Evolutionary conservation across 2,888 invertebrate genomes (phyloP).

Genomic region (Ormyrus thymus): DNA sequence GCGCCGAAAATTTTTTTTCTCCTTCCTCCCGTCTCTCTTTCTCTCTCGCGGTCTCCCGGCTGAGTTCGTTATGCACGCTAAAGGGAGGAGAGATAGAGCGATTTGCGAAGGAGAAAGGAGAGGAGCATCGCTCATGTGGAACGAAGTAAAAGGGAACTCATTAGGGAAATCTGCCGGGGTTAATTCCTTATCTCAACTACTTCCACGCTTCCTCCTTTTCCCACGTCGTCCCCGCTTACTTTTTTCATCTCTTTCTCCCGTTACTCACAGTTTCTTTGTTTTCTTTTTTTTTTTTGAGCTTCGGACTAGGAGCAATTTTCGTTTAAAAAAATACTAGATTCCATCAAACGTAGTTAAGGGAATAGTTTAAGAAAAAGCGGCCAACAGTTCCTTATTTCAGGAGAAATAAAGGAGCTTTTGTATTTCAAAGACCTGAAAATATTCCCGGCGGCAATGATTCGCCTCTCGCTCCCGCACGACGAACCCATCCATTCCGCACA

Average conservation of each 20-base stretch:
- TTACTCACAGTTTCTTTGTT: constrained; percentile 9
- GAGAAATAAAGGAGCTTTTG: no score
- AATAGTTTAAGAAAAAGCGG: no score
- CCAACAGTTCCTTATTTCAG: no score
- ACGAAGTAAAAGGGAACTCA: constrained; percentile 63
- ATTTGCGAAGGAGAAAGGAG: constrained; percentile 47
- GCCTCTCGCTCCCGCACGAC: no score
- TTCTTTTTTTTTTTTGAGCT: constrained; percentile 34
- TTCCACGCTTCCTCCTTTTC: constrained; percentile 18
- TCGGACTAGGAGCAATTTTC: background rate
- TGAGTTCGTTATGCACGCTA: constrained; percentile 31
- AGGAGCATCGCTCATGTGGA: constrained; percentile 61
- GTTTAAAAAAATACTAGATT: no score
- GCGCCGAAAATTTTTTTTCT: constrained; percentile 5
- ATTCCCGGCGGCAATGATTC: no score
- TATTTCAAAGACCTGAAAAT: no score
- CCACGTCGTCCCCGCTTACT: constrained; percentile 15
- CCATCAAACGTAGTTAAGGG: no score
- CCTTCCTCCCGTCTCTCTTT: background rate
- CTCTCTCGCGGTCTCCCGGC: constrained; percentile 19
- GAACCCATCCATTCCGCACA: no score
- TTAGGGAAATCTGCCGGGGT: constrained; percentile 65
- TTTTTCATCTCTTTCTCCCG: constrained; percentile 22
- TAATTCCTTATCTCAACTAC: constrained; percentile 63
- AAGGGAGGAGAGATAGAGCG: constrained; percentile 50